Conservation (phyloP, 2,113 vertebrate genomes). For the Oxyruncus cristatus region DNA sequence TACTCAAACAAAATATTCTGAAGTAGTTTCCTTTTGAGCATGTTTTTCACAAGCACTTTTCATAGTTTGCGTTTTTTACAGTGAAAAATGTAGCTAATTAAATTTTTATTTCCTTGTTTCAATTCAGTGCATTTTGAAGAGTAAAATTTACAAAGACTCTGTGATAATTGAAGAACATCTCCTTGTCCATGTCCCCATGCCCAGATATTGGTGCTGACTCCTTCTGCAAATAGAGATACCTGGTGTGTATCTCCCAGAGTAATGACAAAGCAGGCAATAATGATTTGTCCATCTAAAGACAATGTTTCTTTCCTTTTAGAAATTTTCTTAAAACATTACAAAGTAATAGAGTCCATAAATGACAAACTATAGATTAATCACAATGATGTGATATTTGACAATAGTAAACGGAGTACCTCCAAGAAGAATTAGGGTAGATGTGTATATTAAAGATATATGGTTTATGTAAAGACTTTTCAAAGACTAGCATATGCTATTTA, state of each 20-base stretch:
- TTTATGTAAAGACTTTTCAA: neutral
- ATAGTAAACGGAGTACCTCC: neutral
- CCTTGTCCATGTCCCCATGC: accelerated
- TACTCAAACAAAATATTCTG: neutral
- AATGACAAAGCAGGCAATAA: neutral
- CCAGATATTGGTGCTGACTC: neutral
- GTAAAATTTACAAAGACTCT: neutral
- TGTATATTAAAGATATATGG: neutral
- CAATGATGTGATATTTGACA: neutral
- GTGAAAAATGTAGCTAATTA: neutral
- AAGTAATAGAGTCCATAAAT: neutral
- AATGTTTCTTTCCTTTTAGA: neutral
- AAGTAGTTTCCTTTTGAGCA: neutral
- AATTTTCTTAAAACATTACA: neutral
- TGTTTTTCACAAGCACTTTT: neutral
- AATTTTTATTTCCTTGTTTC: neutral
- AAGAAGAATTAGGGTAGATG: neutral
- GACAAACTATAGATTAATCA: neutral
- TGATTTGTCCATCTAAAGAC: neutral
- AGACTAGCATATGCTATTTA: neutral
- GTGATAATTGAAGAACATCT: neutral
- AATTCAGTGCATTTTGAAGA: neutral
- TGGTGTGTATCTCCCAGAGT: neutral
- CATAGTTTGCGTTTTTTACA: neutral
- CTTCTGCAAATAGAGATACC: neutral